phyloP scores from a whole-genome alignment of 1,140 invertebrate species.

The Cydia strobilella region DNA sequence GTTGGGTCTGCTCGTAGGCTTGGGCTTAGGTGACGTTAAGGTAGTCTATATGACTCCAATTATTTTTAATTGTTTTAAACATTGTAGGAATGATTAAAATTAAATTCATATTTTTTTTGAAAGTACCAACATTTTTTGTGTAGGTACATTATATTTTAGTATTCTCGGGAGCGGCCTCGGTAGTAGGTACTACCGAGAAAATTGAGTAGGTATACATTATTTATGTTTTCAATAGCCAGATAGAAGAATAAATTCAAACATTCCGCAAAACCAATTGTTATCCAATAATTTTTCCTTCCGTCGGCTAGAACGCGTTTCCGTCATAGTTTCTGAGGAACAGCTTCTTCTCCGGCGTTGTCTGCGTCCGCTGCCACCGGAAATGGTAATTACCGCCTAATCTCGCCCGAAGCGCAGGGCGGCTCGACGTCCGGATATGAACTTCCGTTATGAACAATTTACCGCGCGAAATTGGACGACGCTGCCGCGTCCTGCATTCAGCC shows the following conservation, averaged over 20 bases:
- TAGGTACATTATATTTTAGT: too few relatives aligned
- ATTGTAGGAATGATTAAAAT: too few relatives aligned
- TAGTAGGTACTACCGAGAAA: not conserved
- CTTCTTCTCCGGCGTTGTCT: slow-evolving; percentile 68
- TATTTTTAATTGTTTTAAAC: too few relatives aligned
- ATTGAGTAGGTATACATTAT: not conserved
- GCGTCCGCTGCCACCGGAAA: slow-evolving; percentile 78
- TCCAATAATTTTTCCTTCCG: slow-evolving; percentile 56
- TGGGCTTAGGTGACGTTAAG: too few relatives aligned
- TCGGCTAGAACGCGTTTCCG: slow-evolving; percentile 52
- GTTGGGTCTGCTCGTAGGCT: too few relatives aligned
- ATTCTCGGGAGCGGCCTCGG: too few relatives aligned
- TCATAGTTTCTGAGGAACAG: slow-evolving; percentile 49
- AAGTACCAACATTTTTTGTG: too few relatives aligned
- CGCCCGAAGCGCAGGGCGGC: slow-evolving; percentile 72
- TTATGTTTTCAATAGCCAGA: slow-evolving; percentile 32
- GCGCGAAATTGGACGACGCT: slow-evolving; percentile 80
- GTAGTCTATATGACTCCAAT: too few relatives aligned
- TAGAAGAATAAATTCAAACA: slow-evolving; percentile 42
- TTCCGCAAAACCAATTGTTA: slow-evolving; percentile 44
- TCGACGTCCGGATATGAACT: slow-evolving; percentile 82
- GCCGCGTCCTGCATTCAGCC: slow-evolving; percentile 68
- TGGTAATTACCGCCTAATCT: slow-evolving; percentile 83
- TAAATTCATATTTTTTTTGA: too few relatives aligned
- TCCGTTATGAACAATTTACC: slow-evolving; percentile 84